phyloP scores from a whole-genome alignment of 30 jellyfish, hydroid and myxozoan species.

The Nemopilema nomurai region DNA sequence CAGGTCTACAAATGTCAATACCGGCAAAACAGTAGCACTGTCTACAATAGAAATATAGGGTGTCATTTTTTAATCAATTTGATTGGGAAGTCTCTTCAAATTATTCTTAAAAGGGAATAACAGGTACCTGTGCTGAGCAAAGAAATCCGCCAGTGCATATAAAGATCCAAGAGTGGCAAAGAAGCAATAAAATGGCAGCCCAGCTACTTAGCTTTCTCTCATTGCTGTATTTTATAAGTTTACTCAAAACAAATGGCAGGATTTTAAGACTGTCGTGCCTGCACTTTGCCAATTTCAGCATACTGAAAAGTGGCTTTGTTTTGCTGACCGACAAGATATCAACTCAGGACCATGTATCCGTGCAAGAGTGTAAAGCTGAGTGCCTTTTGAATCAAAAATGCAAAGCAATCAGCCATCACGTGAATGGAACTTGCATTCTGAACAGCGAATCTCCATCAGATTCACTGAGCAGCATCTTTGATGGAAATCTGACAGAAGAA shows the following conservation, averaged over 20 bases:
- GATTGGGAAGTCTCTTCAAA: too few species aligned
- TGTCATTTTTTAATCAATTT: too few species aligned
- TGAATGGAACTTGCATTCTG: slow-evolving; percentile 17
- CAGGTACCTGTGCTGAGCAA: too few species aligned
- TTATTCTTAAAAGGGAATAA: too few species aligned
- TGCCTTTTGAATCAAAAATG: slow-evolving; percentile 2
- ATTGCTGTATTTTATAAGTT: neutral
- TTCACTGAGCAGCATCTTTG: neutral
- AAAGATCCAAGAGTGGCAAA: too few species aligned
- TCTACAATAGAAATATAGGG: too few species aligned
- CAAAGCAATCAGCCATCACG: slow-evolving; percentile 2
- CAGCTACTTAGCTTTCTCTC: neutral
- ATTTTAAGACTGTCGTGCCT: neutral
- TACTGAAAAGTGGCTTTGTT: neutral
- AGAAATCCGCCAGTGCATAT: too few species aligned
- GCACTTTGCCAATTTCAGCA: neutral
- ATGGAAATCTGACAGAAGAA: neutral
- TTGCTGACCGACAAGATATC: neutral
- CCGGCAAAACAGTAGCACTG: too few species aligned
- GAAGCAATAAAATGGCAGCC: too few species aligned
- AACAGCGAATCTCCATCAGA: slow-evolving; percentile 15
- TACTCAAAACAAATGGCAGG: neutral
- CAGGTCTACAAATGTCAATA: too few species aligned
- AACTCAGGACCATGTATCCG: neutral
- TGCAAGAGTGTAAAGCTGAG: neutral